phyloP scores from a whole-genome alignment of 2,113 vertebrate species.

The Hirundichthys speculiger region DNA sequence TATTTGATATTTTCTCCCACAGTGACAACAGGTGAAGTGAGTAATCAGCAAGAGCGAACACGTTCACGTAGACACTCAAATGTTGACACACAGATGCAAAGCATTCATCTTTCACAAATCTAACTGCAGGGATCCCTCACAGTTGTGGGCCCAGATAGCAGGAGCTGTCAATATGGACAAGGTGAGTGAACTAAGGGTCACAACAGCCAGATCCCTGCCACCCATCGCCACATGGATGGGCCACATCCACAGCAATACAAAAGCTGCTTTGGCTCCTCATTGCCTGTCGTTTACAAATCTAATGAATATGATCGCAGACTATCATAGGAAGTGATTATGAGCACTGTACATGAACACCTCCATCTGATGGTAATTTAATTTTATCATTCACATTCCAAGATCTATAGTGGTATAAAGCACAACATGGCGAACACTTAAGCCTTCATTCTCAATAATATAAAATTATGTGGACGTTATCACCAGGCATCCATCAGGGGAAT shows the following conservation, averaged over 20 bases:
- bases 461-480: constrained; percentile 53
- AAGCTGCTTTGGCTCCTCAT: constrained; percentile 23
- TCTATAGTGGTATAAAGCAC: constrained; percentile 34
- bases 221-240: constrained; percentile 32
- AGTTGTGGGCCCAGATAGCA: constrained; percentile 73
- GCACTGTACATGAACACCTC: constrained; percentile 18
- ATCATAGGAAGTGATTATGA: constrained; percentile 17
- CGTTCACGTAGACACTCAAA: constrained; percentile 29
- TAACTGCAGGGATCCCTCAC: constrained; percentile 74
- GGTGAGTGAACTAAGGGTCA: constrained; percentile 73
- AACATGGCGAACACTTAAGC: constrained; percentile 49
- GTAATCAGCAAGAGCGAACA: constrained; percentile 50
- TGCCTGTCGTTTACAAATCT: constrained; percentile 30
- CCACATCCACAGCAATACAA: constrained; percentile 28
- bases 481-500: constrained; percentile 37
- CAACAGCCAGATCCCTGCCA: constrained; percentile 62
- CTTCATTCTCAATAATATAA: constrained; percentile 32
- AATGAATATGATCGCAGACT: constrained; percentile 12
- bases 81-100: constrained; percentile 45
- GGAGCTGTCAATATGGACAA: constrained; percentile 79
- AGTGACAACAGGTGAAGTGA: constrained; percentile 62
- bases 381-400: constrained; percentile 37
- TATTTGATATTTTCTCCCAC: constrained; percentile 47
- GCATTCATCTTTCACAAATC: constrained; percentile 76
- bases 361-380: constrained; percentile 59